Evolutionary conservation across 2,888 invertebrate species (phyloP).

Genomic region (Stratiomys singularior): DNA sequence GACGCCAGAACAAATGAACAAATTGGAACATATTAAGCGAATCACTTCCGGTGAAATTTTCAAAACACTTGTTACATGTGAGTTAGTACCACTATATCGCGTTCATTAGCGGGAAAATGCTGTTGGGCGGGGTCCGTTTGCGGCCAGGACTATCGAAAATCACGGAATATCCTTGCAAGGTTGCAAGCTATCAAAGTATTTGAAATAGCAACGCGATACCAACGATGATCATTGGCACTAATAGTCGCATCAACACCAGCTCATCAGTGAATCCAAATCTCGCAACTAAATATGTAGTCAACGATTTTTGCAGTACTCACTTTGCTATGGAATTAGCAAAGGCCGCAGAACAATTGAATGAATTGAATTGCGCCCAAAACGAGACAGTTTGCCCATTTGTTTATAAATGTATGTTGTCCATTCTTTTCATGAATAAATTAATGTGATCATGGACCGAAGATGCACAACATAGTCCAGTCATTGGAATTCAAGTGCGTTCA

Average conservation of each 20-base stretch:
- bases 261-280: background rate
- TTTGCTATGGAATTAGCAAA: background rate
- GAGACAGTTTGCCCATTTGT: background rate
- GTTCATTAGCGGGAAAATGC: background rate
- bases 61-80: background rate
- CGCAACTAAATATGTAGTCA: background rate
- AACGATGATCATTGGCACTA: background rate
- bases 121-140: no score
- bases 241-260: background rate
- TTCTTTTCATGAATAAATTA: background rate
- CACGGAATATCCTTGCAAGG: no score
- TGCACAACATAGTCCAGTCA: background rate
- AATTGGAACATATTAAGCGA: background rate
- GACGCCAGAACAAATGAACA: background rate
- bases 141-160: no score
- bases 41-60: background rate
- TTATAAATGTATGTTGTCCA: background rate
- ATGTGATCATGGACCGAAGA: conserved; percentile 8
- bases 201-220: no score
- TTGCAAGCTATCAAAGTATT: no score
- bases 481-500: no score
- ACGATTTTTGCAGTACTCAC: background rate
- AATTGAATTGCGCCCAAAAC: conserved; percentile 14
- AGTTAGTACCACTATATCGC: no score
- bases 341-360: conserved; percentile 5